Percentiles rank a stretch among this genome's conserved stretches.
Conservation (phyloP, 2,113 vertebrate genomes). For the Platycercus adscitus region DNA sequence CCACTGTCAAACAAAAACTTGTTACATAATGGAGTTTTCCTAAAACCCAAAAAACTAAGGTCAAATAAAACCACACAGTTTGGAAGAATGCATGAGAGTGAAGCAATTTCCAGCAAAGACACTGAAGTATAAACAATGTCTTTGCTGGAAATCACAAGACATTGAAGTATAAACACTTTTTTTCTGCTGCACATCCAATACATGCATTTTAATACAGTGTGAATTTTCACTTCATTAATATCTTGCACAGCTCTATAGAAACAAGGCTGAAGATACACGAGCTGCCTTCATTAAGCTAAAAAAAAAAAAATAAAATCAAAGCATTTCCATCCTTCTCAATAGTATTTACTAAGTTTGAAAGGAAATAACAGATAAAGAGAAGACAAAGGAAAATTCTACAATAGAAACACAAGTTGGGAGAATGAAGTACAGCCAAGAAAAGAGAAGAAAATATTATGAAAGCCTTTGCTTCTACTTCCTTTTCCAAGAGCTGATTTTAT, state of each 20-base stretch:
- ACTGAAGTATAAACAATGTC: neutral
- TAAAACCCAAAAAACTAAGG: neutral
- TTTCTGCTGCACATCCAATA: neutral
- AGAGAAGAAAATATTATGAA: neutral
- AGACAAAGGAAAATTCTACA: neutral
- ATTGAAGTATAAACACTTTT: neutral
- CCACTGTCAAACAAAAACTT: constrained; percentile 8
- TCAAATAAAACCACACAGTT: neutral
- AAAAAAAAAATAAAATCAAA: neutral
- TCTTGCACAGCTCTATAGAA: neutral
- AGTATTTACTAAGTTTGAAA: neutral
- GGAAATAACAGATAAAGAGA: neutral
- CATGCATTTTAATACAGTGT: neutral
- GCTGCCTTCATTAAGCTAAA: neutral
- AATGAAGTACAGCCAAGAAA: neutral
- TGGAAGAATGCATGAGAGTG: neutral
- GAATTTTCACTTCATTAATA: neutral
- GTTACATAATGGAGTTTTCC: constrained; percentile 18
- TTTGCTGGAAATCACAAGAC: neutral
- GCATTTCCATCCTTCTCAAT: neutral
- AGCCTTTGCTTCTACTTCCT: neutral
- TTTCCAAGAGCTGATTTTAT: neutral
- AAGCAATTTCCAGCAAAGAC: neutral
- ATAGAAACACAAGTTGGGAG: neutral
- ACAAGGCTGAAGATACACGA: neutral